Evolutionary conservation across 2,888 invertebrate genomes (phyloP), one percentile per base, ranked within the genome.

Genomic region (Melieria crassipennis): DNA sequence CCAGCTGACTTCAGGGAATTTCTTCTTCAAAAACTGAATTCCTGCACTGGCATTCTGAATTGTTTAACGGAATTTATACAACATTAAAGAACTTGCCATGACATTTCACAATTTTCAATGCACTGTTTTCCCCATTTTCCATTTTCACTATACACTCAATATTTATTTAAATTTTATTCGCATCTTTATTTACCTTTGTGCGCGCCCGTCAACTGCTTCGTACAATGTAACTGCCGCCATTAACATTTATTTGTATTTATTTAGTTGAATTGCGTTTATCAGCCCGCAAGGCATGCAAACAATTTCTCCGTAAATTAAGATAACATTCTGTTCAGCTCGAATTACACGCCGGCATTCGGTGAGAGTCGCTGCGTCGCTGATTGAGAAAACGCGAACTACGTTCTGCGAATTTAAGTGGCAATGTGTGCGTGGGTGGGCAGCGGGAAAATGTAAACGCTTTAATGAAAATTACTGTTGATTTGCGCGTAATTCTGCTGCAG

Each of bases 201-300:
- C 75, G 70, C 70, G 71, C 69, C 72, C 70, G 70, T 73, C 75
- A 75, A 73, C 72, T 74, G 73, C 30, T 74, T 74, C 74, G 45
- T 48, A 50, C 13, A 47, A 11, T 52, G 56, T 46, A 42, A 30
- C 55, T 4, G 56, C 71, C 74, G 73, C 75, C 74, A 75, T 74
- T 75, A 68, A 71, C 75, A 77, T 77, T 74, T 75, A 77, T 77
- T 77, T 75, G 64, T 76, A 72, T 78, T 78, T 77, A 74, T 73
- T 75, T 75, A 68, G 74, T 76, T 78, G 43, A 71, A 69, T 67
- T 69, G 52, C 69, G 46, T 68, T 65, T 42, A 64, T 65, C 70
- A 72, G 70, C 65, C 75, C 74, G 69, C 70, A 71, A 75, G 77
- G 75, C 73, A 73, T 75, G 75, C 75, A 75, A 77, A 77, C 73